phyloP scores from a whole-genome alignment of 64 coral and sea anemone genomes.

The Actinia tenebrosa region DNA sequence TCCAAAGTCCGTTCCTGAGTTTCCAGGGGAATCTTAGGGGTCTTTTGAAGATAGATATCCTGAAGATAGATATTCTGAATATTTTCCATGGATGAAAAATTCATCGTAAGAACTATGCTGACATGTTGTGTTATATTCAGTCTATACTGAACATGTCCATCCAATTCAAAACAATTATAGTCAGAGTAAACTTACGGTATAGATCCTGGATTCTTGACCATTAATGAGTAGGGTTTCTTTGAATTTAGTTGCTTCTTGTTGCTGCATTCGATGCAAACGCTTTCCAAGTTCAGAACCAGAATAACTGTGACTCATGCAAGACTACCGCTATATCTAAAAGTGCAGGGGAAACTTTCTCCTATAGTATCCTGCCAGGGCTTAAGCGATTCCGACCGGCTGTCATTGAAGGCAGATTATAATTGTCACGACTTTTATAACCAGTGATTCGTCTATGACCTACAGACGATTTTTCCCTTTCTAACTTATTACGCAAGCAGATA shows the following conservation, averaged over 20 bases:
- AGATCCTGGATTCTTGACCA: background rate
- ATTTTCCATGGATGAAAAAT: no score
- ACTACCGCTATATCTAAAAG: background rate
- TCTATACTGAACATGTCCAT: no score
- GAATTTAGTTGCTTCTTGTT: background rate
- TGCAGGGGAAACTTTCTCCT: background rate
- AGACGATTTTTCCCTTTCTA: background rate
- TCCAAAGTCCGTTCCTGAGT: no score
- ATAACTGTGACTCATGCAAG: background rate
- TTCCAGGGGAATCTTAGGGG: no score
- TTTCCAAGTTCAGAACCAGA: background rate
- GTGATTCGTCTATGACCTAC: background rate
- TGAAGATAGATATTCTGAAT: no score
- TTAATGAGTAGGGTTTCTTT: background rate
- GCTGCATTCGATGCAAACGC: background rate
- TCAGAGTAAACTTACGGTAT: background rate
- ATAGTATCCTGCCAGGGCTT: background rate
- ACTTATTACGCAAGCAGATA: background rate
- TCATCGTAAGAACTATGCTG: no score
- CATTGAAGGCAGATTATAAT: background rate
- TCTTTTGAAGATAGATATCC: no score
- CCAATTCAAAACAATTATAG: no score
- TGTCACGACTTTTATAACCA: background rate
- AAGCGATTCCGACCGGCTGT: background rate
- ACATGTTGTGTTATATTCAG: no score